A percentile compares a stretch with the other conserved stretches of the same genome.
Evolutionary conservation across 2,888 invertebrate genomes (phyloP).

Genomic region (Hemicrepidius hirtus): DNA sequence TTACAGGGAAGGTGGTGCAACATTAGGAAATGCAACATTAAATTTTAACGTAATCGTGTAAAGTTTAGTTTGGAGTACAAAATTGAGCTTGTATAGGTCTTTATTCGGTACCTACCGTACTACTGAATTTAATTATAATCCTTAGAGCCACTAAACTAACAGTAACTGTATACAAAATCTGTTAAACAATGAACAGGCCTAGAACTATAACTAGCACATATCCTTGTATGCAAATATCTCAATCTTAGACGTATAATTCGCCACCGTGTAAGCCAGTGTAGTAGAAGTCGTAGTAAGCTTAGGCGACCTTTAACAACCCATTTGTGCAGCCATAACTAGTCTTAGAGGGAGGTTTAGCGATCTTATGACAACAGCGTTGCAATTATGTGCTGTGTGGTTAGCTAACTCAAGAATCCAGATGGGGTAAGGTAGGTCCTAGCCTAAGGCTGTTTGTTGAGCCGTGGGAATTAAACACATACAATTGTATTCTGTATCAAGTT

Average conservation of each 20-base stretch:
- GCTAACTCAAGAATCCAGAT: slow-evolving; percentile 58
- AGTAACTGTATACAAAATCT: slow-evolving; percentile 53
- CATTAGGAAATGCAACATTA: background rate
- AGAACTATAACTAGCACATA: slow-evolving; percentile 57
- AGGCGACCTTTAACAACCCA: slow-evolving; percentile 40
- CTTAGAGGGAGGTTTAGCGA: slow-evolving; percentile 62
- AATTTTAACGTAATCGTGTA: background rate
- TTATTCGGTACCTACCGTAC: slow-evolving; percentile 39
- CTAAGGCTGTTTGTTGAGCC: slow-evolving; percentile 59
- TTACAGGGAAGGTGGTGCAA: too few species aligned
- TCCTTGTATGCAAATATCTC: slow-evolving; percentile 59
- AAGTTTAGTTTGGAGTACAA: slow-evolving; percentile 14
- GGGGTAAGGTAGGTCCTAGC: slow-evolving; percentile 60
- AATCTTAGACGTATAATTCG: slow-evolving; percentile 60
- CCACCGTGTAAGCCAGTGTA: slow-evolving; percentile 46
- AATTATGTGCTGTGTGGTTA: slow-evolving; percentile 62
- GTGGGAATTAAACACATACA: slow-evolving; percentile 60
- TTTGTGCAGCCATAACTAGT: slow-evolving; percentile 56
- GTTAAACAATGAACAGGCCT: slow-evolving; percentile 55
- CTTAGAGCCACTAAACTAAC: slow-evolving; percentile 53
- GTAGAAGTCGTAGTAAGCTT: slow-evolving; percentile 42
- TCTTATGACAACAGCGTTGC: slow-evolving; percentile 65
- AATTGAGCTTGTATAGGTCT: slow-evolving; percentile 26
- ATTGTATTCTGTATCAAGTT: slow-evolving; percentile 60
- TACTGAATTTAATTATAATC: slow-evolving; percentile 54